Evolutionary conservation across 2,113 vertebrate genomes (phyloP).

Genomic region (Chionomys nivalis): DNA sequence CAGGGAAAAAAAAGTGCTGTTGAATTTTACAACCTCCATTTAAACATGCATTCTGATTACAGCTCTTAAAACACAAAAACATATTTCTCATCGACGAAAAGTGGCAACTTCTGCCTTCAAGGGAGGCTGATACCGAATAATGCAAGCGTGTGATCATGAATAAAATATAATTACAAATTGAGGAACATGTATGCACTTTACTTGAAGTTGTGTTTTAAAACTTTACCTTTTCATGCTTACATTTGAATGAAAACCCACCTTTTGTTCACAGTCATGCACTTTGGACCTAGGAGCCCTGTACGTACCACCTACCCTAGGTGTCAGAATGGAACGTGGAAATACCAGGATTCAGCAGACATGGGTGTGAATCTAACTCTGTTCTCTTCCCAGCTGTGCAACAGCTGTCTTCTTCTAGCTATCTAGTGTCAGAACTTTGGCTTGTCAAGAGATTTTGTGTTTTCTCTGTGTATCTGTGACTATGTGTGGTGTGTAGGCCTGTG

Average conservation of each 20-base stretch:
- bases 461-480: neutral
- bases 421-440: neutral
- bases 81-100: neutral
- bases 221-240: neutral
- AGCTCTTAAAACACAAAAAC: slow-evolving; percentile 13
- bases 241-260: neutral
- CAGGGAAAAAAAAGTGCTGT: slow-evolving; percentile 16
- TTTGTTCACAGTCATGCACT: neutral
- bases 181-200: neutral
- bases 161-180: neutral
- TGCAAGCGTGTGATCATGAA: neutral
- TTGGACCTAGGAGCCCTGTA: neutral
- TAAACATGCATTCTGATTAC: neutral
- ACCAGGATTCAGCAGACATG: neutral
- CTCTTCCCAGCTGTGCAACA: neutral
- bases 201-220: neutral
- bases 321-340: too few relatives aligned
- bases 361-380: neutral
- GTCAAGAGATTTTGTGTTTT: neutral
- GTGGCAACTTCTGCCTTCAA: neutral
- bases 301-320: rapidly evolving
- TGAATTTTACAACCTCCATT: neutral
- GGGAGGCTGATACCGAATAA: neutral
- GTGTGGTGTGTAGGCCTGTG: neutral
- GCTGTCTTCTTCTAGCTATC: neutral